These are phyloP conservation scores for Spondyliosoma cantharus DNA, from an alignment of 2,797 vertebrate genomes.

Conservation along the genomic window DNA sequence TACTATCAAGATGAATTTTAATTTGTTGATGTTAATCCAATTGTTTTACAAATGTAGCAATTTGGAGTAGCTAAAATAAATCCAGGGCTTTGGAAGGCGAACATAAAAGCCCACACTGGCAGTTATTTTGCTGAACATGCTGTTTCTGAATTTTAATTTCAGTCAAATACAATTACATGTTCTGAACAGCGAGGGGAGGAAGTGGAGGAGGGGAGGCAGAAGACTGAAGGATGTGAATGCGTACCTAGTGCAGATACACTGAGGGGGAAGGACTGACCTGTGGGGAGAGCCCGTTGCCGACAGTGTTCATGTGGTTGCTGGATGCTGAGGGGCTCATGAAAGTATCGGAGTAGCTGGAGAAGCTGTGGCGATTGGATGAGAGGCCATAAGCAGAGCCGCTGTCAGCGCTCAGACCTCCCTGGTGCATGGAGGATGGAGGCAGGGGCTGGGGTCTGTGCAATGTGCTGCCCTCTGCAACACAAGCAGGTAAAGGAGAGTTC, in stretches of 20 bases:
- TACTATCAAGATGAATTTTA: constrained; percentile 86
- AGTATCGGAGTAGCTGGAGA: constrained; percentile 98
- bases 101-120: constrained; percentile 80
- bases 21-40: constrained; percentile 88
- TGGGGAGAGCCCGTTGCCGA: constrained; percentile 97
- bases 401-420: constrained; percentile 91
- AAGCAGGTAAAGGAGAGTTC: constrained; percentile 20
- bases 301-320: constrained; percentile 97
- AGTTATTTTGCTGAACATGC: constrained; percentile 78
- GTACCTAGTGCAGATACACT: constrained; percentile 12
- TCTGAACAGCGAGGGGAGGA: constrained; percentile 54
- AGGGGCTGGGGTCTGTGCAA: constrained; percentile 97
- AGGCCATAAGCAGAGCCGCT: constrained; percentile 92
- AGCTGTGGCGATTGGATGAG: constrained; percentile 92
- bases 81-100: constrained; percentile 79
- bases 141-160: constrained; percentile 79
- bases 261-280: constrained; percentile 86
- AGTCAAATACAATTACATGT: constrained; percentile 75
- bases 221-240: constrained; percentile 24
- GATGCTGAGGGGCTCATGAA: constrained; percentile 96
- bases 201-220: constrained; percentile 22
- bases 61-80: constrained; percentile 83
- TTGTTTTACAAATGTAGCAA: constrained; percentile 87
- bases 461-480: constrained; percentile 89
- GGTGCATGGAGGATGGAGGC: constrained; percentile 98